Evolutionary conservation across 2,113 vertebrate species (phyloP), one percentile per base, ranked within the genome.

Genomic region (Brachirus orientalis): DNA sequence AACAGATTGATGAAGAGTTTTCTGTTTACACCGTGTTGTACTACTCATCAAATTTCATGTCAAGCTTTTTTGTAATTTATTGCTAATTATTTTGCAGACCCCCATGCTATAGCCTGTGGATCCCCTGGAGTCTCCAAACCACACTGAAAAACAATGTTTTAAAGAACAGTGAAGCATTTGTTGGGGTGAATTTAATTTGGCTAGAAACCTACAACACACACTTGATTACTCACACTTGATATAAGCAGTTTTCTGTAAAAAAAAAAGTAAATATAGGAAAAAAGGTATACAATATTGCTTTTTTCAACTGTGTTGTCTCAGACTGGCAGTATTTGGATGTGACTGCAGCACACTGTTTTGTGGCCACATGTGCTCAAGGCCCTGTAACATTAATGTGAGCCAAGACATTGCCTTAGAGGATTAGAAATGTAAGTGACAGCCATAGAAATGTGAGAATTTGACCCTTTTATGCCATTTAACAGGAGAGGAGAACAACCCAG

Each of bases 401-500:
- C 72, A 82, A 78, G 62, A 68, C 58, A 28, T 33, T n/a, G 71
- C 64, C 71, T 74, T 0, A 13, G 63, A 78, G 76, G 80, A 69
- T 84, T 75, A 80, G 69, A 72, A 87, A 87, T 75, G 77, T 66
- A 84, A 79, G 75, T 69, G 81, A 85, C 80, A 83, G 37, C 70
- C 51, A 11, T 47, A 57, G 20, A 79, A 80, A 66, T 72, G 54
- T 54, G 52, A 72, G 62, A 78, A 74, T 79, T 16, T 74, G 80
- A 88, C 72, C 73, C 69, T 68, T 86, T 84, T 37, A 72, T 72
- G 69, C 40, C 48, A 51, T 80, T 86, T 79, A 48, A 75, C 68
- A 78, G 65, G 45, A 62, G 55, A 79, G 51, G 64, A 47, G 62
- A 60, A 62, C 51, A 20, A 51, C 7, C 1, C 20, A 55, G 56